phyloP scores from a whole-genome alignment of 2,888 invertebrate genomes.

The Polyploca ridens region DNA sequence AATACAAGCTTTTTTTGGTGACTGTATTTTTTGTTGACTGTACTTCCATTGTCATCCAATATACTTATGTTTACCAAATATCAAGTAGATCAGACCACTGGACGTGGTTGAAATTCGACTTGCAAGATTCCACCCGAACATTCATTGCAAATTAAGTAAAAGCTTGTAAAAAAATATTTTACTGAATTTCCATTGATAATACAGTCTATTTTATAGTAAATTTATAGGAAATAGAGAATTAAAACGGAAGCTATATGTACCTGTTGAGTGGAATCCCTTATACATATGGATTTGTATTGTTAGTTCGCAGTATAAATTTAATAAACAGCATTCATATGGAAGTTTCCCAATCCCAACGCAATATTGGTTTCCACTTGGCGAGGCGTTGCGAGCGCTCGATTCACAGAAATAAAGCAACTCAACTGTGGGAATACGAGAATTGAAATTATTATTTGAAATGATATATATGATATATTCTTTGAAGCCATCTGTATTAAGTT shows the following conservation, averaged over 20 bases:
- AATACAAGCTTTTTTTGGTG: no score
- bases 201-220: background rate
- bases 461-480: background rate
- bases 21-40: no score
- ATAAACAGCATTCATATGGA: slow-evolving; percentile 49
- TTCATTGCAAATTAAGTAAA: no score
- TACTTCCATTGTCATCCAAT: no score
- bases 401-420: slow-evolving; percentile 45
- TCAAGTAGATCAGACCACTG: no score
- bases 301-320: slow-evolving; percentile 40
- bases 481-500: background rate
- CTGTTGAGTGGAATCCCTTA: slow-evolving; percentile 13
- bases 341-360: slow-evolving; percentile 51
- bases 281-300: slow-evolving; percentile 31
- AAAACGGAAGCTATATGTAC: slow-evolving; percentile 13
- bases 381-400: slow-evolving; percentile 28
- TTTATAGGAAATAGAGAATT: slow-evolving; percentile 11
- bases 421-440: slow-evolving; percentile 34
- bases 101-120: no score
- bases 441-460: slow-evolving; percentile 1
- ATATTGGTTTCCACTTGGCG: slow-evolving; percentile 52
- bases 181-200: background rate
- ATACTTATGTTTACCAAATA: no score
- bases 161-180: no score
- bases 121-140: no score